Base-by-base conservation (phyloP, 2,888 invertebrate genomes). In the Lasioglossum vierecki region DNA sequence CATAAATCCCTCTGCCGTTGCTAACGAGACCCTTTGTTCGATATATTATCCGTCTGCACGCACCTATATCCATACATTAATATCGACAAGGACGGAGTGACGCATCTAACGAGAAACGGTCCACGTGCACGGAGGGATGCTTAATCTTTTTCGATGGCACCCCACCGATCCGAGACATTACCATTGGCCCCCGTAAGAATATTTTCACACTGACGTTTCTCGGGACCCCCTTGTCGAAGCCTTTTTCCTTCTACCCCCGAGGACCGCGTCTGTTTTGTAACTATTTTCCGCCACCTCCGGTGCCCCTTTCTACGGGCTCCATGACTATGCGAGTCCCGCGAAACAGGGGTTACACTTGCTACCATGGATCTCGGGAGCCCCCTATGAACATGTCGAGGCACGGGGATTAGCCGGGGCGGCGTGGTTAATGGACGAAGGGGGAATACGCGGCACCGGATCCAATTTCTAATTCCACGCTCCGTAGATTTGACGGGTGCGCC, bases 261-360 rank as follows among this genome's bases (percentile, higher is more conserved):
- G 72, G 30, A 77, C 85, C 82, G 80, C 91, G 90, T 91, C 93
- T 93, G 93, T 93, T 93, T 93, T 93, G 92, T 93, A 93, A 92
- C 92, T 91, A 93, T 93, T 93, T 93, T 93, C 93, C 93, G 93
- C 91, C 90, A 91, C 84, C 89, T 85, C 86, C 85, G 87, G 87
- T 83, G 84, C 84, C 82, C 79, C 82, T 84, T 84, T 84, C 77
- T 49, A 57, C 57, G 80, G 80, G 74, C 49, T 90, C 88, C 87
- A 92, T 93, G 92, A 91, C 91, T 91, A 91, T 93, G 91, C 89
- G 87, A 82, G 78, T 80, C 57, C 74, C 60, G 74, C 66, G 84
- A 76, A 79, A 72, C 9, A 84, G 87, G 86, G 80, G 66, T 44
- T 80, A 39, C 85, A 82, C 86, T 85, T 88, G 85, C 88, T 79